Evolutionary conservation across 2,113 vertebrate species (phyloP), one percentile per base, ranked within the genome.

Genomic region (Collichthys lucidus): DNA sequence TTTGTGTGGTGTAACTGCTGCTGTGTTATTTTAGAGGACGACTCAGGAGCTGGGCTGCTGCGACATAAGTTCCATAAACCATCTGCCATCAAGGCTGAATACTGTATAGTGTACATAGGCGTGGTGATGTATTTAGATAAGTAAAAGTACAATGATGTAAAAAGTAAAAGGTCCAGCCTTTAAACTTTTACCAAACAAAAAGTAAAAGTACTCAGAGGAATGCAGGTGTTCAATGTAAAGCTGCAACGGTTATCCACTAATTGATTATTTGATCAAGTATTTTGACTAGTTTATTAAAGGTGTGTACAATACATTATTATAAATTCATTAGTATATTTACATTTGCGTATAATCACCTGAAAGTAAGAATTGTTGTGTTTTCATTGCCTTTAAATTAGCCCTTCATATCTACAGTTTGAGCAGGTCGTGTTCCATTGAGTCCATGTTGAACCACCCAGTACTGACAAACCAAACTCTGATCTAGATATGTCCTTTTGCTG

Each of bases 1-100:
- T 29, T 57, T 52, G 1, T 20, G 44, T 71, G 35, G 35, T 19
- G 20, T 77, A 80, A 44, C 15, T 61, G 26, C 31, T 65, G 46
- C 59, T 47, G 70, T 67, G 24, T 80, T 69, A 40, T 53, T 69
- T 56, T 40, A 66, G 46, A 15, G 20, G 16, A 59, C 52, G 52
- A 49, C 10, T 75, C 46, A 46, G 22, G 40, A 42, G 31, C 57
- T 73, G 22, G 56, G 63, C 52, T 60, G 67, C 59, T 31, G 59
- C 52, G 60, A 74, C 42, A 40, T 40, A 40, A 40, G 1, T 26
- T 49, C n/a, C 10, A 42, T 26, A 44, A 64, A 12, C 40, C 60
- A 80, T 67, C 67, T 81, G 49, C 20, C 46, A 65, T 5, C 0
- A 42, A 26, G 24, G 40, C 46, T n/a, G 35, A 61, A 55, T n/a